Percentiles rank a stretch among this genome's conserved stretches.
phyloP scores from a whole-genome alignment of 2,888 invertebrate genomes.

The Mantis religiosa region DNA sequence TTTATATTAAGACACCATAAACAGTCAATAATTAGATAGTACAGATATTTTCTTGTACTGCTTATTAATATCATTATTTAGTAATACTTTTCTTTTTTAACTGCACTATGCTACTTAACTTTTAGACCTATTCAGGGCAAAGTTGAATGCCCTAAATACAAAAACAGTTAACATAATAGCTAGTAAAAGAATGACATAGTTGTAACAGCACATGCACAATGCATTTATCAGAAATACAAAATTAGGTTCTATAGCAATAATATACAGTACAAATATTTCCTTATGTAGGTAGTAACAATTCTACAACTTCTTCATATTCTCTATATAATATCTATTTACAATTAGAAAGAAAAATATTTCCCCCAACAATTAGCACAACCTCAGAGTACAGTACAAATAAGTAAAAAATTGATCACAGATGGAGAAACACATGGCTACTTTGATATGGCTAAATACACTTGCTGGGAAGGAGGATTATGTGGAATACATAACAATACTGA shows the following conservation, averaged over 20 bases:
- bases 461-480: not conserved
- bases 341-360: not conserved
- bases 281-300: not conserved
- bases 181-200: not conserved
- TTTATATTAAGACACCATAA: not conserved
- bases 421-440: constrained; percentile 7
- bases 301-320: not conserved
- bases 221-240: not conserved
- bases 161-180: not conserved
- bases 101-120: not conserved
- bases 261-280: constrained; percentile 11
- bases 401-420: constrained; percentile 16
- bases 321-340: constrained; percentile 1
- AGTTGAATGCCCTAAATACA: not conserved
- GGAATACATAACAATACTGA: not conserved
- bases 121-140: not conserved
- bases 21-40: not conserved
- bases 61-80: not conserved
- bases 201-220: not conserved
- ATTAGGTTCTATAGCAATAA: not conserved
- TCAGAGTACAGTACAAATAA: constrained; percentile 13
- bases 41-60: not conserved
- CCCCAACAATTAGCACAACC: constrained; percentile 9
- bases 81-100: not conserved
- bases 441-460: not conserved